phyloP scores from a whole-genome alignment of 2,113 vertebrate genomes.

The Centropus bengalensis region DNA sequence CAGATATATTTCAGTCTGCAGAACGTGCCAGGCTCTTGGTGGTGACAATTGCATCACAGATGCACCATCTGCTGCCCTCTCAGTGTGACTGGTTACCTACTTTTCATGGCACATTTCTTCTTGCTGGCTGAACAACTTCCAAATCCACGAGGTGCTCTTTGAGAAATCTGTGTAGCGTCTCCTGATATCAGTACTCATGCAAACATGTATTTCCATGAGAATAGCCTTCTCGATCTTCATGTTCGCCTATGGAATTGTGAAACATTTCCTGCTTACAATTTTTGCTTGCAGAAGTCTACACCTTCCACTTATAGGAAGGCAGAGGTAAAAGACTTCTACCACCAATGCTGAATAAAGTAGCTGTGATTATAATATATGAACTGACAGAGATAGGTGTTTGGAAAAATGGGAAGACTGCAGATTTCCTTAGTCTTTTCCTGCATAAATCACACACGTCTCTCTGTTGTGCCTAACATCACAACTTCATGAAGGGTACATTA shows the following conservation, averaged over 20 bases:
- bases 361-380: neutral
- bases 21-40: neutral
- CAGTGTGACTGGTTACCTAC: neutral
- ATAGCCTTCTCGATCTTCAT: neutral
- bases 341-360: neutral
- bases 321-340: neutral
- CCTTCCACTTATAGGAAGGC: neutral
- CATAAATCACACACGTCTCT: neutral
- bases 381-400: neutral
- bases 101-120: constrained; percentile 53
- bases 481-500: neutral
- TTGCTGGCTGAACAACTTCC: constrained; percentile 25
- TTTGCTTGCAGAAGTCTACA: neutral
- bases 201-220: constrained; percentile 12
- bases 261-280: neutral
- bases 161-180: constrained; percentile 5
- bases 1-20: constrained; percentile 30
- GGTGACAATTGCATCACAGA: neutral
- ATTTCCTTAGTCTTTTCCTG: neutral
- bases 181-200: constrained; percentile 7
- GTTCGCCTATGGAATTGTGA: neutral
- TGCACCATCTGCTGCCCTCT: constrained; percentile 56
- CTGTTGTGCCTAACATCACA: neutral
- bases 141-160: constrained; percentile 19
- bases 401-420: neutral